Percentiles rank a stretch among this genome's conserved stretches.
These are phyloP conservation scores for Bothrops alternatus DNA, from an alignment of 2,797 vertebrate genomes.

Conservation along the genomic window DNA sequence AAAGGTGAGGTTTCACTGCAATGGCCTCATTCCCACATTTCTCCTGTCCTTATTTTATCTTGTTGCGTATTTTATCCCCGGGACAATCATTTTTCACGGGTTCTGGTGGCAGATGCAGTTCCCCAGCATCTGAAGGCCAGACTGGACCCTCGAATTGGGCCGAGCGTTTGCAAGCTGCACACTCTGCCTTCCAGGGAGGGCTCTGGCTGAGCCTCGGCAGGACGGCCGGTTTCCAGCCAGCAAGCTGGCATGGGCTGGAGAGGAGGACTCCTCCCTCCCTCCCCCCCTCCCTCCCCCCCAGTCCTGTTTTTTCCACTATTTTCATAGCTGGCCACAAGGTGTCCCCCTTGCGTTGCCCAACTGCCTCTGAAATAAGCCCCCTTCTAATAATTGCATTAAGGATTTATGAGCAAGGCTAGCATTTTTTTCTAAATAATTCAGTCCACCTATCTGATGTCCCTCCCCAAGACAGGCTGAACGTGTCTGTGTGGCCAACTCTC, in stretches of 20 bases:
- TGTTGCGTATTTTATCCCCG: not conserved
- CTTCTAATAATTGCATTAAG: rapidly evolving
- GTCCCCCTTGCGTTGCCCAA: slow-evolving; percentile 17
- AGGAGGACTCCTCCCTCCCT: not conserved
- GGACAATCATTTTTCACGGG: too few species aligned
- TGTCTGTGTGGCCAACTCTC: not conserved
- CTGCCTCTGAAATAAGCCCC: not conserved
- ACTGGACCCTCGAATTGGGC: not conserved
- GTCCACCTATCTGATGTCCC: not conserved
- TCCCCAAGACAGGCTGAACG: rapidly evolving
- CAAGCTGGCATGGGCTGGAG: not conserved
- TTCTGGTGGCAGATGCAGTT: not conserved
- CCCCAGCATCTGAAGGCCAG: too few species aligned
- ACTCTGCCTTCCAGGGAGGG: not conserved
- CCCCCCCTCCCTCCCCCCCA: not conserved
- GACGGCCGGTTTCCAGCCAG: not conserved
- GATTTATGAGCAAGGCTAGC: not conserved
- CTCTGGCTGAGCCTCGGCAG: too few species aligned
- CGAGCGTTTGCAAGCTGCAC: not conserved
- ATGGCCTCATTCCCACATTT: not conserved
- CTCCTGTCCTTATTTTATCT: not conserved
- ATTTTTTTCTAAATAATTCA: not conserved
- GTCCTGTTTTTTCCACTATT: not conserved
- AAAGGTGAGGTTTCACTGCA: not conserved
- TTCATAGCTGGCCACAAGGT: not conserved